A percentile compares a stretch with the other conserved stretches of the same genome.
Evolutionary conservation across 2,888 invertebrate genomes (phyloP).

Genomic region (Congeria kusceri): DNA sequence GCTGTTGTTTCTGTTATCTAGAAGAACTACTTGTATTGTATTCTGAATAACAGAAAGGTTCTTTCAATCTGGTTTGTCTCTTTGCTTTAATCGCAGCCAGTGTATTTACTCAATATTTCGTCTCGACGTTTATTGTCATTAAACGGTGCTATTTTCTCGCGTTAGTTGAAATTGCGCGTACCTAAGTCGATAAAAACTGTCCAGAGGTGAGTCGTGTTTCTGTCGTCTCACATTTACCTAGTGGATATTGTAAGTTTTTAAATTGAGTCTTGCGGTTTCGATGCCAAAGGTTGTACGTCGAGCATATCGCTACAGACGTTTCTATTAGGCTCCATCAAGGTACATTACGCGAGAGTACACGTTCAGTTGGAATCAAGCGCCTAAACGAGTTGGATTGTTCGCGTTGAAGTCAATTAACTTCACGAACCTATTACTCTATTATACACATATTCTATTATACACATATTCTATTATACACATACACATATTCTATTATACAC

Average conservation of each 20-base stretch:
- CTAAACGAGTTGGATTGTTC: too few species aligned
- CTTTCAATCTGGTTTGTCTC: too few species aligned
- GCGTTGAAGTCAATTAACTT: constrained; percentile 41
- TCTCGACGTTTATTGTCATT: constrained; percentile 51
- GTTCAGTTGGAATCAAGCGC: too few species aligned
- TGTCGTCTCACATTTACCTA: constrained; percentile 51
- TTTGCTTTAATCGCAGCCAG: too few species aligned
- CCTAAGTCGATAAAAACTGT: constrained; percentile 27
- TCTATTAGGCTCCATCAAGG: constrained; percentile 51
- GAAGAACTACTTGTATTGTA: too few species aligned
- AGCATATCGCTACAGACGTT: constrained; percentile 51
- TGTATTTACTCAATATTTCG: background rate
- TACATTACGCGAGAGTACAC: constrained; percentile 38
- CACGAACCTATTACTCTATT: constrained; percentile 8
- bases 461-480: too few species aligned
- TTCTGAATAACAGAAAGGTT: too few species aligned
- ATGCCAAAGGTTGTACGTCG: constrained; percentile 6
- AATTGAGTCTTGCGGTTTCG: constrained; percentile 44
- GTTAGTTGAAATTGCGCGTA: constrained; percentile 52
- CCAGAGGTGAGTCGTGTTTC: constrained; percentile 31
- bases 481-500: too few species aligned
- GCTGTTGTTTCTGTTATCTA: too few species aligned
- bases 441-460: too few species aligned
- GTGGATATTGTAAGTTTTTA: constrained; percentile 52
- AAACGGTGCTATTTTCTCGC: constrained; percentile 54